These are phyloP conservation scores for Epinotia nisella DNA, from an alignment of 2,888 invertebrate genomes.

Conservation along the genomic window DNA sequence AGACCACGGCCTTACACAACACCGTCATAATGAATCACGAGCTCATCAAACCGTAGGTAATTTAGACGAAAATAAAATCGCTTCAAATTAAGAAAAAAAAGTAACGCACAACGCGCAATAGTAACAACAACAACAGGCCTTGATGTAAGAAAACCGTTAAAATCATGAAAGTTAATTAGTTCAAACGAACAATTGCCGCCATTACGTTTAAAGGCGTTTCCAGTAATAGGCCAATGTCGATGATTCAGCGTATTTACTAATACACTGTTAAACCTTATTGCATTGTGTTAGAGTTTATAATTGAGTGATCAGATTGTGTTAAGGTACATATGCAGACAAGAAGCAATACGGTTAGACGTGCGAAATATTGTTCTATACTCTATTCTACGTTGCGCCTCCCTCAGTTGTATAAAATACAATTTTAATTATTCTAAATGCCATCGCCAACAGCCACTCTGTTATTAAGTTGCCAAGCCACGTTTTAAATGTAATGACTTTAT, in stretches of 20 bases:
- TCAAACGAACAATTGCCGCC: constrained; percentile 21
- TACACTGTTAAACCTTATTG: constrained; percentile 1
- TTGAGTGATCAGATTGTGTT: background rate
- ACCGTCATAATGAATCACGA: too few relatives aligned
- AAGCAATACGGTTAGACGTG: constrained; percentile 25
- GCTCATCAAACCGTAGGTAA: too few relatives aligned
- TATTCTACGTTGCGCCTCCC: background rate
- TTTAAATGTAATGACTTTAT: background rate
- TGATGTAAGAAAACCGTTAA: constrained; percentile 21
- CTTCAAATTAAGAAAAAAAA: too few relatives aligned
- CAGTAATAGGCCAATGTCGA: constrained; percentile 17
- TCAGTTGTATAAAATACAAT: background rate
- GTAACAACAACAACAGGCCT: constrained; percentile 2
- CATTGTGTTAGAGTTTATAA: background rate
- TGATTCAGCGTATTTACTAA: constrained; percentile 15
- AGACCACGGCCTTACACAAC: too few relatives aligned
- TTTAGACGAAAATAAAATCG: too few relatives aligned
- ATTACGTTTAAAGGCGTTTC: constrained; percentile 23
- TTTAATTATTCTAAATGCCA: background rate
- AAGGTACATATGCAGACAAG: constrained; percentile 5
- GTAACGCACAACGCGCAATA: too few relatives aligned
- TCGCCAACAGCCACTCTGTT: background rate
- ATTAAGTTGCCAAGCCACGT: background rate
- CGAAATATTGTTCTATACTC: constrained; percentile 9
- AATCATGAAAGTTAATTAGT: constrained; percentile 18